phyloP scores from a whole-genome alignment of 2,888 invertebrate species.

The Pelosia muscerda region DNA sequence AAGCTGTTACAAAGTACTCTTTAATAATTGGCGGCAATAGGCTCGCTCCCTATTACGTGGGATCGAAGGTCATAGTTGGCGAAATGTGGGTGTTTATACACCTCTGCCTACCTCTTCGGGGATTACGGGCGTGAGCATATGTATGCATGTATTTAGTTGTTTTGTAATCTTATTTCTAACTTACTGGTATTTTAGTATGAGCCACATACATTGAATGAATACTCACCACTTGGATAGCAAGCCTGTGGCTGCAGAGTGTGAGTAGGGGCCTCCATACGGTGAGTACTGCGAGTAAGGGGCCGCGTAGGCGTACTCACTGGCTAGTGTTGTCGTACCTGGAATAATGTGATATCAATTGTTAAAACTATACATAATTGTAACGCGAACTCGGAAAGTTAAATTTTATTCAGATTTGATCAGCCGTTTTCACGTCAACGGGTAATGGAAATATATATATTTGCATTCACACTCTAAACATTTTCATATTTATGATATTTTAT shows the following conservation, averaged over 20 bases:
- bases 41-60: no score
- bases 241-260: constrained; percentile 85
- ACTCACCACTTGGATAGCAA: constrained; percentile 88
- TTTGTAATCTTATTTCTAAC: constrained; percentile 8
- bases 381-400: background rate
- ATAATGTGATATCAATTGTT: constrained; percentile 23
- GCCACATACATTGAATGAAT: constrained; percentile 29
- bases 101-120: no score
- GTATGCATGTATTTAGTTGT: constrained; percentile 1
- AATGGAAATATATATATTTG: no score
- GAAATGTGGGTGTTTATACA: no score
- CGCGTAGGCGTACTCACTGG: constrained; percentile 89
- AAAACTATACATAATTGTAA: background rate
- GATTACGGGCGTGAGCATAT: no score
- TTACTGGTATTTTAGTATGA: constrained; percentile 8
- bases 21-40: no score
- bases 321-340: constrained; percentile 81
- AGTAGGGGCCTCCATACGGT: constrained; percentile 82
- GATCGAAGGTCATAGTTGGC: no score
- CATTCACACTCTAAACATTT: no score
- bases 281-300: constrained; percentile 88
- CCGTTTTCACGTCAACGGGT: no score
- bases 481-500: no score
- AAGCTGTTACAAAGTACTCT: no score
- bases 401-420: background rate